Percentiles rank a stretch among this genome's conserved stretches.
phyloP scores from a whole-genome alignment of 2,888 invertebrate genomes.

The Lasiommata megera region DNA sequence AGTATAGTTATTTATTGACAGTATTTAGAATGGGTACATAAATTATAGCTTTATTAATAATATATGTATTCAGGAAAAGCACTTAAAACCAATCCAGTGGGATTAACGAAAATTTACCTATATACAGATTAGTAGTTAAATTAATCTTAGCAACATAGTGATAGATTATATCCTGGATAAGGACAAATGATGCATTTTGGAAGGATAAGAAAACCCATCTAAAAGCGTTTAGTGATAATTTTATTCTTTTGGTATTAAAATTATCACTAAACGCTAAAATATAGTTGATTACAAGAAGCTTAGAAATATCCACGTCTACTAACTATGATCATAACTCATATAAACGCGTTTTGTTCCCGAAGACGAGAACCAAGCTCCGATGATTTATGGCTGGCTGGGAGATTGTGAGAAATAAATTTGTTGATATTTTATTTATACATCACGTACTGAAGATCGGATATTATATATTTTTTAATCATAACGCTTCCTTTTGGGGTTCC shows the following conservation, averaged over 20 bases:
- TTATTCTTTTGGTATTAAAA: not conserved
- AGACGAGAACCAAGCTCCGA: slow-evolving; percentile 32
- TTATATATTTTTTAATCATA: not conserved
- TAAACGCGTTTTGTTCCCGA: slow-evolving; percentile 31
- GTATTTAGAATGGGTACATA: too few species aligned
- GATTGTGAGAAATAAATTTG: slow-evolving; percentile 23
- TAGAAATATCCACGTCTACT: slow-evolving; percentile 11
- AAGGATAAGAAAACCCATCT: too few species aligned
- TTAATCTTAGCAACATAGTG: too few species aligned
- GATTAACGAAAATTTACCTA: too few species aligned
- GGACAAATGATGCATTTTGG: too few species aligned
- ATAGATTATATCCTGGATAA: too few species aligned
- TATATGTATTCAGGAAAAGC: too few species aligned
- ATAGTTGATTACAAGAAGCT: not conserved
- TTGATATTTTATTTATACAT: slow-evolving; percentile 13
- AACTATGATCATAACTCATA: slow-evolving; percentile 30
- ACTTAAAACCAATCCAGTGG: too few species aligned
- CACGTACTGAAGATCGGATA: not conserved
- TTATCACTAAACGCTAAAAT: not conserved
- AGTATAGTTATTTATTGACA: too few species aligned
- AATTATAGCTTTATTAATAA: too few species aligned
- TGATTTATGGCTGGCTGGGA: slow-evolving; percentile 29
- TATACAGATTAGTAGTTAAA: too few species aligned
- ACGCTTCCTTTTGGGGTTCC: not conserved
- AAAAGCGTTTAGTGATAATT: too few species aligned